A percentile compares a stretch with the other conserved stretches of the same genome.
Evolutionary conservation across 2,888 invertebrate genomes (phyloP).

Genomic region (Anoplius nigerrimus): DNA sequence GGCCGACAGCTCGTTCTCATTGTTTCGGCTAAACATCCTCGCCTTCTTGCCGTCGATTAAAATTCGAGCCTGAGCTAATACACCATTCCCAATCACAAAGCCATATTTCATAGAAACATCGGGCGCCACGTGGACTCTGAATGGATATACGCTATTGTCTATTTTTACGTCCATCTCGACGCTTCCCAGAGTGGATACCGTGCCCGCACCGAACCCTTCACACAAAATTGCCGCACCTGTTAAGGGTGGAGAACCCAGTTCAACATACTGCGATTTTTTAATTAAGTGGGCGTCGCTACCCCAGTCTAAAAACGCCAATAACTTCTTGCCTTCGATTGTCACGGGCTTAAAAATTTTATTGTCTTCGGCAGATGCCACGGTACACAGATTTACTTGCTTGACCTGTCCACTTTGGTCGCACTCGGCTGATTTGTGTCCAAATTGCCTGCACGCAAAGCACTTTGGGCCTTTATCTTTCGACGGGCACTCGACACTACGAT

Average conservation of each 20-base stretch:
- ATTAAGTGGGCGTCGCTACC: conserved; percentile 39
- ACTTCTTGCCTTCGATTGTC: background rate
- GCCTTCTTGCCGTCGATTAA: conserved; percentile 12
- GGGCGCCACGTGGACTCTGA: conserved; percentile 32
- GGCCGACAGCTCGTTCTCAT: background rate
- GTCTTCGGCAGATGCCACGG: background rate
- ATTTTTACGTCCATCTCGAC: conserved; percentile 25
- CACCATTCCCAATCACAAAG: conserved; percentile 31
- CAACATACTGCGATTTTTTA: conserved; percentile 22
- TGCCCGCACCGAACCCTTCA: conserved; percentile 1
- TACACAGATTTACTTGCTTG: background rate
- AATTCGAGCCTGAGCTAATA: conserved; percentile 25
- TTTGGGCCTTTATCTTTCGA: background rate
- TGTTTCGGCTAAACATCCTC: conserved; percentile 12
- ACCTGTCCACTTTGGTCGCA: background rate
- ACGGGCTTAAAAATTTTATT: conserved; percentile 19
- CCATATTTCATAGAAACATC: conserved; percentile 19
- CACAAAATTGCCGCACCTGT: conserved; percentile 12
- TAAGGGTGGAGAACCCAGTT: conserved; percentile 25
- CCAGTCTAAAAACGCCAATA: conserved; percentile 25
- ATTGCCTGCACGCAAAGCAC: background rate
- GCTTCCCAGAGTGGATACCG: conserved; percentile 15
- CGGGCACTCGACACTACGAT: too few species aligned
- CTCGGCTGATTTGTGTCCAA: background rate
- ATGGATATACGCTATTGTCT: conserved; percentile 16